Evolutionary conservation across 1,140 invertebrate species (phyloP).

Genomic region (Euglossa dilemma): DNA sequence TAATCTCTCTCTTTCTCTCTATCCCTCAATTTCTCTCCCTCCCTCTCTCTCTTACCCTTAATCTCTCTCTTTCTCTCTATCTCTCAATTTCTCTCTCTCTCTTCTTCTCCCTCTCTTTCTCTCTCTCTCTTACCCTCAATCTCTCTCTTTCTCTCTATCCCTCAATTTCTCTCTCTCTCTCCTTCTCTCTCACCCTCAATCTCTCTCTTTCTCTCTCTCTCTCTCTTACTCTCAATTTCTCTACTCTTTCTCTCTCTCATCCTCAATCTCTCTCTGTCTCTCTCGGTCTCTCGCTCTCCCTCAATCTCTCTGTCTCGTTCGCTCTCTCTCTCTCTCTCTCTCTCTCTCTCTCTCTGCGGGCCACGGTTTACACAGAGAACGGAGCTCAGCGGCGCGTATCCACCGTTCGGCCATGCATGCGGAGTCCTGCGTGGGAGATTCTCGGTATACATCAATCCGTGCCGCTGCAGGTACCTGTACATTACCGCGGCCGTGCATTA

Average conservation of each 20-base stretch:
- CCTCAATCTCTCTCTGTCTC: background rate
- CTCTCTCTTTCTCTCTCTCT: background rate
- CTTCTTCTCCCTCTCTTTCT: background rate
- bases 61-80: background rate
- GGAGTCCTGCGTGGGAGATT: conserved; percentile 61
- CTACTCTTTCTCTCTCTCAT: background rate
- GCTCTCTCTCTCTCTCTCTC: background rate
- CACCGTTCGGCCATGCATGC: conserved; percentile 62
- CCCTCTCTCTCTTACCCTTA: conserved; percentile 1
- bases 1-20: background rate
- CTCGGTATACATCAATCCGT: conserved; percentile 58
- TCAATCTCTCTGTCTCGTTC: background rate
- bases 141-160: conserved; percentile 2
- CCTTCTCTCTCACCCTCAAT: conserved; percentile 8
- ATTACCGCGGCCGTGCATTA: conserved; percentile 54
- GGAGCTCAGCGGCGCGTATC: conserved; percentile 66
- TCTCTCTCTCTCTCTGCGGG: conserved; percentile 2
- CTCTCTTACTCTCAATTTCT: too few species aligned
- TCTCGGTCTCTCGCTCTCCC: background rate
- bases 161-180: background rate
- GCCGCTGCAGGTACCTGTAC: conserved; percentile 52
- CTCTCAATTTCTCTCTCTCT: too few species aligned
- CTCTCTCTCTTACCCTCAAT: background rate
- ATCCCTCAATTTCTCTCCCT: background rate
- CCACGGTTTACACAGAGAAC: conserved; percentile 47